Evolutionary conservation across 2,113 vertebrate species (phyloP), one percentile per base, ranked within the genome.

Genomic region (Atlantisia rogersi): DNA sequence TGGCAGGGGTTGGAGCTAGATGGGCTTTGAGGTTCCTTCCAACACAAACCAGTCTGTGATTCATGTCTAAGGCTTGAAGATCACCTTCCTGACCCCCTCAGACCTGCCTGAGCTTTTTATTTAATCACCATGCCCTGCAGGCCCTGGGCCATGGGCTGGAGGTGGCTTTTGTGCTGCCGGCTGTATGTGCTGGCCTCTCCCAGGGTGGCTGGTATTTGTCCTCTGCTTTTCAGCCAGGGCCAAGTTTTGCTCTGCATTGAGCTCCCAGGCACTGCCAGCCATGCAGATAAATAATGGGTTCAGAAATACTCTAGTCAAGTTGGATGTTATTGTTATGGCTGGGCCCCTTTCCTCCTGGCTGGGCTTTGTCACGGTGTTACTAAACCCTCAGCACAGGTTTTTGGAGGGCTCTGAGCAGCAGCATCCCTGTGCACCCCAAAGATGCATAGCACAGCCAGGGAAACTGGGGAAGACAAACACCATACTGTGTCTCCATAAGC

Each of bases 361-460:
- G 60, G 67, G 29, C 24, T 86, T 90, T 88, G 53, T 75, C 56
- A 67, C 0, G 1, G 29, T 53, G 16, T 52, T 52, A 5, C 53
- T 76, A 69, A 84, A 29, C 16, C 20, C 39, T 87, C 40, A 25
- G 62, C 0, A 0, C 1, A 11, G 11, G 9, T 59, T 58, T 76
- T n/a, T 46, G 68, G 37, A 81, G 46, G 60, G 60, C 64, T 46
- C 12, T 0, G 0, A 67, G 67, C 39, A 80, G 48, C 65, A 35
- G 37, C 60, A 81, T 95, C 60, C 48, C 28, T 21, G 35, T 0
- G 3, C 64, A 31, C 15, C 8, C 35, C 0, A 0, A 21, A 25
- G 46, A 29, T 50, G n/a, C 4, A 0, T 0, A 0, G 53, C 48
- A 74, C 52, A 81, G 4, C 15, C 3, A 0, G 35, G 11, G 5